These are phyloP conservation scores for Torymus aiolomorphi DNA, from an alignment of 2,888 invertebrate genomes.

Conservation along the genomic window DNA sequence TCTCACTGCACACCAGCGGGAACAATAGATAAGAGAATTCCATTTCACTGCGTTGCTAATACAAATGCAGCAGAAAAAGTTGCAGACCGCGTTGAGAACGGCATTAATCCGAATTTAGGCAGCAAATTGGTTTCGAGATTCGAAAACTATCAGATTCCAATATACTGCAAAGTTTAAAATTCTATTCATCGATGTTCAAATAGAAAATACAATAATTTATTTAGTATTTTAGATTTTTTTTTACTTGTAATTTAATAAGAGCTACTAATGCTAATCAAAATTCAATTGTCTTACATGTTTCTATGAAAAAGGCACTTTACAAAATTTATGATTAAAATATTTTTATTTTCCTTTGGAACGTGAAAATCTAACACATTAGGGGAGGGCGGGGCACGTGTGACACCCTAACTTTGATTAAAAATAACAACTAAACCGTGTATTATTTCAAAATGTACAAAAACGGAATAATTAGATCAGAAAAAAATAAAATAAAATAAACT, in stretches of 20 bases:
- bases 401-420: too few species aligned
- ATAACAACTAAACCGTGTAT: too few species aligned
- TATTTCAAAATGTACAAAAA: too few species aligned
- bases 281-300: too few species aligned
- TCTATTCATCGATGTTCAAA: not conserved
- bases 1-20: constrained; percentile 75
- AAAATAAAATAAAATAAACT: too few species aligned
- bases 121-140: constrained; percentile 71
- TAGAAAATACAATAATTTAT: constrained; percentile 26
- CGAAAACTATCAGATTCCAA: constrained; percentile 3
- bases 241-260: constrained; percentile 13
- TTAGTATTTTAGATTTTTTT: constrained; percentile 11
- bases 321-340: too few species aligned
- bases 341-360: too few species aligned
- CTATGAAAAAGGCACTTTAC: too few species aligned
- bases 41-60: constrained; percentile 75
- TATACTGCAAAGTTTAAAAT: constrained; percentile 37
- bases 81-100: constrained; percentile 75
- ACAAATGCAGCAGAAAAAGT: constrained; percentile 61
- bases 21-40: constrained; percentile 76
- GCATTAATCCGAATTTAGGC: constrained; percentile 77
- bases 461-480: too few species aligned
- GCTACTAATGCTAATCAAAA: too few species aligned
- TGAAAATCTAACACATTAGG: too few species aligned
- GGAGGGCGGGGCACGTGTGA: too few species aligned